Evolutionary conservation across 2,888 invertebrate species (phyloP), one percentile per base, ranked within the genome.

Genomic region (Gnatocerus cornutus): DNA sequence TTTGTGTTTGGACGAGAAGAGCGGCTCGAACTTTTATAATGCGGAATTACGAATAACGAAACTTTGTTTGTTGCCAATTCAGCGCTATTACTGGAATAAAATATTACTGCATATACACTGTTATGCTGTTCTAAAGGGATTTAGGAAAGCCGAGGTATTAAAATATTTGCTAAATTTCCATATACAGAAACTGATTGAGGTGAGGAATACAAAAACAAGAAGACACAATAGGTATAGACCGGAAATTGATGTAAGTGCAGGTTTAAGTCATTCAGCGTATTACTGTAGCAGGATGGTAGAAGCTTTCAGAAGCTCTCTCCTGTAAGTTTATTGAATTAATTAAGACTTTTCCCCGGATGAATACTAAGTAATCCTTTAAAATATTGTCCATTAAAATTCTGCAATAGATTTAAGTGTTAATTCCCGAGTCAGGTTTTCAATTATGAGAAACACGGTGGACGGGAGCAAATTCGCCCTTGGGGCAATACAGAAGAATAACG

Each of bases 361-460:
- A 76, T 76, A 74, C 74, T 74, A 75, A 77, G 76, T 72, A 77
- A 74, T 78, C 77, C 73, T 74, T 73, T 74, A 74, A 76, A 75
- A 77, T 74, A 74, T 75, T 74, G 73, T 74, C 75, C 78, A 78
- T 78, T 78, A 77, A 78, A 77, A 78, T 77, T 77, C 78, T 72
- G 76, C 75, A 76, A 78, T 78, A 78, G 76, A 78, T 76, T 78
- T 76, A 75, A 73, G 76, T 74, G 74, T 72, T 76, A 76, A 78
- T 77, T 78, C 77, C 75, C 77, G 68, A 74, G 74, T 73, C 71
- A 74, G 74, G 75, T 77, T 73, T 77, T 76, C 76, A 78, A 78
- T 78, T 78, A 78, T 76, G 77, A 76, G 75, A 75, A 77, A 77
- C 77, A 78, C 73, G 76, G 69, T 62, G 69, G 61, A 64, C 73